Conservation (phyloP, 2,113 vertebrate genomes). For the Pseudorhombus dupliciocellatus region DNA sequence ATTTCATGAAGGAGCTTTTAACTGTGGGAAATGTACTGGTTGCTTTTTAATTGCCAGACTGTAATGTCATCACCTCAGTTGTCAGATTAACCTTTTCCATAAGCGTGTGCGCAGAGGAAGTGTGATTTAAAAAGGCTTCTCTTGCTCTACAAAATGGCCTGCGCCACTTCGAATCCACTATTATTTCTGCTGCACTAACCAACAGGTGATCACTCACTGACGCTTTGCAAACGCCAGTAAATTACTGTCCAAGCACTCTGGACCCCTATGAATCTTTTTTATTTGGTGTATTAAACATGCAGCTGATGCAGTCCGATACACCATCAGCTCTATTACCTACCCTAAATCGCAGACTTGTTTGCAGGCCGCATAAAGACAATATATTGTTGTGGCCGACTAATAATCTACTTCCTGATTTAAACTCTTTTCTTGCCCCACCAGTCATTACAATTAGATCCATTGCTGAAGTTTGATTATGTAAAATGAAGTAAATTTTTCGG, state of each 20-base stretch:
- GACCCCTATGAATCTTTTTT: constrained; percentile 23
- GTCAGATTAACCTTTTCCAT: constrained; percentile 49
- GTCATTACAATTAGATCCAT: background rate
- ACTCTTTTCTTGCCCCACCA: background rate
- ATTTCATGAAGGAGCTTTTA: constrained; percentile 9
- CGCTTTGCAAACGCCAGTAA: constrained; percentile 28
- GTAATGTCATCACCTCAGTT: constrained; percentile 44
- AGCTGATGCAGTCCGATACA: constrained; percentile 24
- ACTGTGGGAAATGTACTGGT: constrained; percentile 10
- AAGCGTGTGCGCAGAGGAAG: background rate
- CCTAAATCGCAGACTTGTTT: constrained; percentile 15
- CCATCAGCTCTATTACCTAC: too few species aligned
- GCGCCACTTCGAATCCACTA: background rate
- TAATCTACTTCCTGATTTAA: constrained; percentile 12
- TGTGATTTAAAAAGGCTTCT: constrained; percentile 14
- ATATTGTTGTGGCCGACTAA: constrained; percentile 14
- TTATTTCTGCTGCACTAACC: constrained; percentile 32
- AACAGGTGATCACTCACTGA: constrained; percentile 34
- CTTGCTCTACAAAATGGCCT: constrained; percentile 10
- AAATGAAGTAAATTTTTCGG: background rate
- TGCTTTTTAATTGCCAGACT: constrained; percentile 40
- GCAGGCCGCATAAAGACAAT: constrained; percentile 9
- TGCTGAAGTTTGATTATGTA: background rate
- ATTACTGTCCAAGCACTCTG: constrained; percentile 10
- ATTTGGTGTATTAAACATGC: constrained; percentile 30